Conservation (phyloP, 2,113 vertebrate species). For the Dromas ardeola region DNA sequence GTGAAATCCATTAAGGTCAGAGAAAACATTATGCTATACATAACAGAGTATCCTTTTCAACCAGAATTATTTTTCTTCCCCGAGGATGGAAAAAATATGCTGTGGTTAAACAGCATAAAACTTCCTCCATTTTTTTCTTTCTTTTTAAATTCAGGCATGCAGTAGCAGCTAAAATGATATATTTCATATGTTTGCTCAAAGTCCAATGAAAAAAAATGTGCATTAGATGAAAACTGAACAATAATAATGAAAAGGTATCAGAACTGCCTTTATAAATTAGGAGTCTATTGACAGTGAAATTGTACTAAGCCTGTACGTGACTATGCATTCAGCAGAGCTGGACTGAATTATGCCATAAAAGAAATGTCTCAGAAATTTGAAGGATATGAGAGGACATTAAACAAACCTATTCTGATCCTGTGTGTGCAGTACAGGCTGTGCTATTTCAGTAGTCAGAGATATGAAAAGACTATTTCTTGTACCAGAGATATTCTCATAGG, state of each 20-base stretch:
- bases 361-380: background rate
- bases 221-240: slow-evolving; percentile 6
- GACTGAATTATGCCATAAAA: background rate
- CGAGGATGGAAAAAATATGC: slow-evolving; percentile 51
- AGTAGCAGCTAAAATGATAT: slow-evolving; percentile 26
- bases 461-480: background rate
- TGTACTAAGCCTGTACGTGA: background rate
- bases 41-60: slow-evolving; percentile 67
- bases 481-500: background rate
- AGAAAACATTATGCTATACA: slow-evolving; percentile 66
- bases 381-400: background rate
- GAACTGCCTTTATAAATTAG: background rate
- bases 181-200: slow-evolving; percentile 3
- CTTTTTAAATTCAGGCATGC: slow-evolving; percentile 24
- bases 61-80: slow-evolving; percentile 23
- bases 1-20: slow-evolving; percentile 39
- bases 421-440: background rate
- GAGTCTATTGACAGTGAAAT: slow-evolving; percentile 40
- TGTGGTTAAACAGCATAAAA: slow-evolving; percentile 57
- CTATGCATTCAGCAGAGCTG: background rate
- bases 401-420: background rate
- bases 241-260: slow-evolving; percentile 10
- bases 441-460: background rate
- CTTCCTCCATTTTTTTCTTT: slow-evolving; percentile 26
- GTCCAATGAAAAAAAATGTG: background rate